Conservation (phyloP, 2,888 invertebrate species). For the Celastrina argiolus region DNA sequence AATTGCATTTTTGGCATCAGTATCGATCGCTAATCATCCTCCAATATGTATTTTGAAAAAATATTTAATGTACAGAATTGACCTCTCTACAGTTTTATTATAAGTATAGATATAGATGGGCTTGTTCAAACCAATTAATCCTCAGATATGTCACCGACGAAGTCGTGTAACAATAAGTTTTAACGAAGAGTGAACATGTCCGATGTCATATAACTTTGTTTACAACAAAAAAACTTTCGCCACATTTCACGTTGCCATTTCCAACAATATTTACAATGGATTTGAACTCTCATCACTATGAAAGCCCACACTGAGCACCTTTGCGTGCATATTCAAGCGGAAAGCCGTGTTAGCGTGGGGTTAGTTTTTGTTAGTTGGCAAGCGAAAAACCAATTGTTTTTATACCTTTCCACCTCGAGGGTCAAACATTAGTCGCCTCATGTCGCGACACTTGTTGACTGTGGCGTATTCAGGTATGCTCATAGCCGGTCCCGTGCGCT, state of each 20-base stretch:
- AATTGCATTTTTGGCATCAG: too few species aligned
- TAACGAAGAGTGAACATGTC: too few species aligned
- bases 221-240: neutral
- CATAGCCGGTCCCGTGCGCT: conserved; percentile 34
- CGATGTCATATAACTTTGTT: too few species aligned
- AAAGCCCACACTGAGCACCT: neutral
- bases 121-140: too few species aligned
- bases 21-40: too few species aligned
- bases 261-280: neutral
- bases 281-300: conserved; percentile 10
- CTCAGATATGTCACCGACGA: too few species aligned
- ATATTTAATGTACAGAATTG: too few species aligned
- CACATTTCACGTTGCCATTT: neutral
- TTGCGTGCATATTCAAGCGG: conserved; percentile 14
- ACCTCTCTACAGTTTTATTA: too few species aligned
- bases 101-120: too few species aligned
- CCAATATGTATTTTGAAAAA: too few species aligned
- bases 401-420: conserved; percentile 53
- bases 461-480: conserved; percentile 55
- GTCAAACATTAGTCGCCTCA: conserved; percentile 42
- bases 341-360: conserved; percentile 23
- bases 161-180: too few species aligned
- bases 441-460: conserved; percentile 48
- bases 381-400: conserved; percentile 15
- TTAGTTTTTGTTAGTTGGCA: conserved; percentile 27